Percentiles rank a stretch among this genome's conserved stretches.
phyloP scores from a whole-genome alignment of 1,140 invertebrate genomes.

The Spodoptera frugiperda region DNA sequence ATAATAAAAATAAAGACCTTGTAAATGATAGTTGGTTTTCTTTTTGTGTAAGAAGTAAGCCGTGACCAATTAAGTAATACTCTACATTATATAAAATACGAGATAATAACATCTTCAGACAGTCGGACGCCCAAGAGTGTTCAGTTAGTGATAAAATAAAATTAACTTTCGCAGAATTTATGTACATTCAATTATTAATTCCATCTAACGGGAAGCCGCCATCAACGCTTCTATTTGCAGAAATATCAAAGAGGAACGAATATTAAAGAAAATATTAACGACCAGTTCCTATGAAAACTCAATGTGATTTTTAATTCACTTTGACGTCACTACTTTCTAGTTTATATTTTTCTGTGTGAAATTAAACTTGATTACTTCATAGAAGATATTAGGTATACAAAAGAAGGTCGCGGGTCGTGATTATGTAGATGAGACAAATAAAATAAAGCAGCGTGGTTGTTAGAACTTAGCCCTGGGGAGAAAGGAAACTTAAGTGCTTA shows the following conservation, averaged over 20 bases:
- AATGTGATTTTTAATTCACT: conserved; percentile 12
- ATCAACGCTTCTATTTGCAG: conserved; percentile 20
- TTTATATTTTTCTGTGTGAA: not conserved
- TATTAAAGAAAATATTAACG: conserved; percentile 10
- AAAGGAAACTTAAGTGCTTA: conserved; percentile 7
- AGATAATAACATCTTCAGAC: not conserved
- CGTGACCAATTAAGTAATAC: not conserved
- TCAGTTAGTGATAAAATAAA: conserved; percentile 13
- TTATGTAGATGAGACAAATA: conserved; percentile 35
- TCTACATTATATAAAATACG: not conserved
- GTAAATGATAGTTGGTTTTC: too few relatives aligned
- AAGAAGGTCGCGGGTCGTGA: not conserved
- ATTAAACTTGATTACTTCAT: not conserved
- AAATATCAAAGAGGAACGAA: conserved; percentile 17
- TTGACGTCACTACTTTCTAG: not conserved
- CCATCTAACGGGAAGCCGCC: conserved; percentile 17
- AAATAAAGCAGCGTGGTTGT: conserved; percentile 22
- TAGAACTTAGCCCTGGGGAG: conserved; percentile 2
- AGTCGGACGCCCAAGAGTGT: not conserved
- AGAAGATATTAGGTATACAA: not conserved
- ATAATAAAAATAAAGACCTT: too few relatives aligned
- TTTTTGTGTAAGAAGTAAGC: too few relatives aligned
- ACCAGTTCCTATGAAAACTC: conserved; percentile 10
- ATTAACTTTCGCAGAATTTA: not conserved
- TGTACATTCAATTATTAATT: conserved; percentile 26